These are phyloP conservation scores for Serranus cabrilla DNA, from an alignment of 2,797 vertebrate species.

Conservation along the genomic window DNA sequence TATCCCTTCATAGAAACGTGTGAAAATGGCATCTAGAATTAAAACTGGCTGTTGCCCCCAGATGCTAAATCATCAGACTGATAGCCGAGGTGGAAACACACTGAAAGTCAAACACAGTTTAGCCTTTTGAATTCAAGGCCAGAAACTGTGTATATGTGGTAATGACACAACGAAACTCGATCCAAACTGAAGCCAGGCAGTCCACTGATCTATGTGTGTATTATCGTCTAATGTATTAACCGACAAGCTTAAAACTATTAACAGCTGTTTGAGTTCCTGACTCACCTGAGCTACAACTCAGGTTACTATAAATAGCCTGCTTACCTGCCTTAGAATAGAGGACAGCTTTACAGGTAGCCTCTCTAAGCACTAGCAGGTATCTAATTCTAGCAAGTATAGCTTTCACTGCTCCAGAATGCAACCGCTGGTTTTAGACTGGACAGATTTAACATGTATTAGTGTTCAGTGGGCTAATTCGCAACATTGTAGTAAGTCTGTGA, in stretches of 20 bases:
- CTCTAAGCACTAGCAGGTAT: slow-evolving; percentile 11
- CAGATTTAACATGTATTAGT: slow-evolving; percentile 18
- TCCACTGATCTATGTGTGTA: not conserved
- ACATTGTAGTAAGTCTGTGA: not conserved
- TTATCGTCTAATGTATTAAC: slow-evolving; percentile 23
- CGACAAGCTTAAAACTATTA: slow-evolving; percentile 55
- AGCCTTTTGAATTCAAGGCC: not conserved
- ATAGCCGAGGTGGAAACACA: not conserved
- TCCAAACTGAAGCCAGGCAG: not conserved
- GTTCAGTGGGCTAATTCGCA: slow-evolving; percentile 18
- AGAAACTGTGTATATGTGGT: not conserved
- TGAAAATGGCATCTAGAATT: no score
- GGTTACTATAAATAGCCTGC: slow-evolving; percentile 51
- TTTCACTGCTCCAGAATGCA: slow-evolving; percentile 16
- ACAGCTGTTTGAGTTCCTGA: slow-evolving; percentile 48
- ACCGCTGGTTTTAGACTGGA: slow-evolving; percentile 57
- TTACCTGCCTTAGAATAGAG: slow-evolving; percentile 61
- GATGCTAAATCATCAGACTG: no score
- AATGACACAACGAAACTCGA: not conserved
- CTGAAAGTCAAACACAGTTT: not conserved
- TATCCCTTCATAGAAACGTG: no score
- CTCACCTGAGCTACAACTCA: slow-evolving; percentile 43
- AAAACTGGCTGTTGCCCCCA: no score
- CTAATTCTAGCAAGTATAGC: slow-evolving; percentile 39
- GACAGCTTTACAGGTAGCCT: slow-evolving; percentile 43